Evolutionary conservation across 37 sponge, comb jelly and placozoan species (phyloP).

Genomic region (Lycopodina hypogea): DNA sequence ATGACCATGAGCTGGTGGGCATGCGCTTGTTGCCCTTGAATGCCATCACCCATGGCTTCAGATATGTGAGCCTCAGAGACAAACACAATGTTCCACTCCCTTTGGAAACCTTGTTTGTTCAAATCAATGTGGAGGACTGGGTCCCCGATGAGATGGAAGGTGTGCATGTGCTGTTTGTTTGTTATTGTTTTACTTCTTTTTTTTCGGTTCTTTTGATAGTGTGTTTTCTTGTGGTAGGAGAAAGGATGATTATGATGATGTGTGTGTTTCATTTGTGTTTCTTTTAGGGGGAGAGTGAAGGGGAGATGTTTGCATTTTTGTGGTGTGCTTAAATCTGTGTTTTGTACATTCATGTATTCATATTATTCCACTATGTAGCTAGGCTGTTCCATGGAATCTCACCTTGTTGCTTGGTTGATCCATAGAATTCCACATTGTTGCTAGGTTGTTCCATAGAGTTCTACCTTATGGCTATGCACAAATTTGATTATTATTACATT

Average conservation of each 20-base stretch:
- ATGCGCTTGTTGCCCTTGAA: constrained; percentile 83
- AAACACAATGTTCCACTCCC: constrained; percentile 85
- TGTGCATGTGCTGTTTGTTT: constrained; percentile 5
- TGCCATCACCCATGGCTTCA: constrained; percentile 76
- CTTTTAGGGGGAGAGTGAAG: background rate
- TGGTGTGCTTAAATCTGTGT: no score
- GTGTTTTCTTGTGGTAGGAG: background rate
- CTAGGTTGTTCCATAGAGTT: no score
- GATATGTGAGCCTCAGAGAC: constrained; percentile 85
- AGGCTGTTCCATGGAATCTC: no score
- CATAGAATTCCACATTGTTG: no score
- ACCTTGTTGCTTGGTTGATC: no score
- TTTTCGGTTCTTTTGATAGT: no score
- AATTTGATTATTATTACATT: no score
- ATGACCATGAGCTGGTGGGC: constrained; percentile 66
- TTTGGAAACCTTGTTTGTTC: constrained; percentile 81
- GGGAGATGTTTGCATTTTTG: background rate
- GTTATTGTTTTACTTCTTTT: no score
- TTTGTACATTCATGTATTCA: no score
- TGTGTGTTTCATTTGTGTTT: background rate
- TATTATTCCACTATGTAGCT: no score
- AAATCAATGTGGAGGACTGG: constrained; percentile 79
- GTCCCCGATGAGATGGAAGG: constrained; percentile 87
- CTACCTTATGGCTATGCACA: no score
- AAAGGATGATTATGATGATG: background rate